Base-by-base conservation (phyloP, 2,888 invertebrate species). In the Bombyx huttoni region DNA sequence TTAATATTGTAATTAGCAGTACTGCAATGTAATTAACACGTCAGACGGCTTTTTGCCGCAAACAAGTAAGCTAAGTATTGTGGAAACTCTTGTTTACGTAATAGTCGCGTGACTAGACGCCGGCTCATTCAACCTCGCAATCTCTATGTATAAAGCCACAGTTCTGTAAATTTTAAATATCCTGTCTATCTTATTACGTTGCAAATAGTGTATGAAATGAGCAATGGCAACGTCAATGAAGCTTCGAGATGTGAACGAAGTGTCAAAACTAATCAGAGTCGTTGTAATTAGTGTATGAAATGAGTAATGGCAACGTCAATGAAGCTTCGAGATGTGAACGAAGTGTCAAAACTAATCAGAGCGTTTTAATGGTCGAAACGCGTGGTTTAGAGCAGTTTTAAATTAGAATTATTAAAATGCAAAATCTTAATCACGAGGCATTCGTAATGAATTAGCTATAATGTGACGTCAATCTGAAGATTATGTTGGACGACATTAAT, bases 21-120 rank as follows among this genome's bases (percentile, higher is more conserved):
- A 76, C 76, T 78, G 79, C 78, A 82, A 77, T 71, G 77, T 67
- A 81, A 83, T 84, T 82, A 85, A 73, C 76, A 74, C 79, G 77
- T 78, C 80, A 75, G 64, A 66, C 63, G 63, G 65, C 68, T 77
- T 79, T 80, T 80, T 80, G 72, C 78, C 72, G 80, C 81, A 80
- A 77, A 75, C 80, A 71, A 76, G 81, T 72, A 77, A 80, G 67
- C 67, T 63, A 64, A 73, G 74, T 73, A 73, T 73, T 74, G 72
- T 73, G 73, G 73, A 74, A 80, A 81, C 75, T 68, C 59, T 57
- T 55, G 55, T 73, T 83, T 84, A 85, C 76, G 79, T 83, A 83
- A 83, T 60, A 62, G 66, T 84, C 75, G 83, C 84, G 82, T 86
- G 85, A 79, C 81, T 71, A 56, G 64, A 62, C 62, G 60, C 52